phyloP scores from a whole-genome alignment of 2,797 vertebrate species.

The Hippoglossus hippoglossus region DNA sequence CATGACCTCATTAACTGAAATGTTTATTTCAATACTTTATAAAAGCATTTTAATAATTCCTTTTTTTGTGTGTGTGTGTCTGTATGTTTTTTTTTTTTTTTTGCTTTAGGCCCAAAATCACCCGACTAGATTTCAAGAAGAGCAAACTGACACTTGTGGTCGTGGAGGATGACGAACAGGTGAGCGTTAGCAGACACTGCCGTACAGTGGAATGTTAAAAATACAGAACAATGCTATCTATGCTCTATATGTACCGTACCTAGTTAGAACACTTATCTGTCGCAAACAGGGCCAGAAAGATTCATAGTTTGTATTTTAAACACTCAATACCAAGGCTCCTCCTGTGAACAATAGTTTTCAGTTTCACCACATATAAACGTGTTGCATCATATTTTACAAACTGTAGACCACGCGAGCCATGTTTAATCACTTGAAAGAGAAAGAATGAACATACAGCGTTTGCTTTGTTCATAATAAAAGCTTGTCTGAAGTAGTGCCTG shows the following conservation, averaged over 20 bases:
- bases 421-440: conserved; percentile 4
- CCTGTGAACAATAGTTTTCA: not conserved
- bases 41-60: not conserved
- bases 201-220: conserved; percentile 5
- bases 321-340: not conserved
- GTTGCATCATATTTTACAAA: not conserved
- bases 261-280: not conserved
- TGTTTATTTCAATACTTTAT: not conserved
- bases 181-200: conserved; percentile 56
- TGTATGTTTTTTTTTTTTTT: not conserved
- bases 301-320: not conserved
- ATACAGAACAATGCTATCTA: not conserved
- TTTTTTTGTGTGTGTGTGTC: not conserved
- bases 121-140: conserved; percentile 97
- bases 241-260: no score
- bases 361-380: not conserved
- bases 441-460: not conserved
- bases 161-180: conserved; percentile 98
- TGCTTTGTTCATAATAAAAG: not conserved
- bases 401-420: not conserved
- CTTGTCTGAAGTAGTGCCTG: conserved; percentile 2
- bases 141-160: conserved; percentile 97
- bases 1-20: not conserved
- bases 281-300: not conserved
- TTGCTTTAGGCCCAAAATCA: conserved; percentile 95